Evolutionary conservation across 2,113 vertebrate genomes (phyloP).

Genomic region (Leptodactylus fuscus): DNA sequence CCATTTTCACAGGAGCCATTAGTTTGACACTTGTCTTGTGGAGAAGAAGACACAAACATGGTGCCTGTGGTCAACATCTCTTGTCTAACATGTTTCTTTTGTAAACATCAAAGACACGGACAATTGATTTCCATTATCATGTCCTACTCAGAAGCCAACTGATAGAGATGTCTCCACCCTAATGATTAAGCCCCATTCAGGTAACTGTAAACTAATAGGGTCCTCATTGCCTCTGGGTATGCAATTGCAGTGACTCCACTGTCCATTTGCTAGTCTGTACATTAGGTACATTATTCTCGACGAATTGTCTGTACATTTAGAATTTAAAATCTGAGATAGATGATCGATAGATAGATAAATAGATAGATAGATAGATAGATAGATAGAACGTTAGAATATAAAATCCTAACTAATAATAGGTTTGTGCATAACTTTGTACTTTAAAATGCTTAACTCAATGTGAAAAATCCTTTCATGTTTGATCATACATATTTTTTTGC

Average conservation of each 20-base stretch:
- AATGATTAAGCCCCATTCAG: slow-evolving; percentile 66
- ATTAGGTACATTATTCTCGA: background rate
- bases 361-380: no score
- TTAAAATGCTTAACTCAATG: no score
- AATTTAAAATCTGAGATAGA: no score
- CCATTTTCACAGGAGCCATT: background rate
- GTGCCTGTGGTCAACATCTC: slow-evolving; percentile 25
- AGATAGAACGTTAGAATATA: no score
- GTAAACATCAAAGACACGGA: slow-evolving; percentile 68
- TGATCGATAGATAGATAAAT: no score
- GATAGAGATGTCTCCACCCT: slow-evolving; percentile 73
- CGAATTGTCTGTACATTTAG: no score
- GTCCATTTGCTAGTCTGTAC: slow-evolving; percentile 59
- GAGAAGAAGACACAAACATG: slow-evolving; percentile 4
- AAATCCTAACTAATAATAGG: no score
- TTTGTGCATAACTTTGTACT: no score
- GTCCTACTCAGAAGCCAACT: slow-evolving; percentile 62
- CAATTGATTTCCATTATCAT: slow-evolving; percentile 65
- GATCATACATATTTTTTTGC: no score
- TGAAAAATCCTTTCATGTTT: no score
- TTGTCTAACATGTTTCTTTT: slow-evolving; percentile 40
- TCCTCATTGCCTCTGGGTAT: slow-evolving; percentile 56
- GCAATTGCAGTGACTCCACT: slow-evolving; percentile 61
- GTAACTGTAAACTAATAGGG: slow-evolving; percentile 62
- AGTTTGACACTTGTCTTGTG: slow-evolving; percentile 15